phyloP scores from a whole-genome alignment of 2,113 vertebrate species.

The Hippocampus barbouri region DNA sequence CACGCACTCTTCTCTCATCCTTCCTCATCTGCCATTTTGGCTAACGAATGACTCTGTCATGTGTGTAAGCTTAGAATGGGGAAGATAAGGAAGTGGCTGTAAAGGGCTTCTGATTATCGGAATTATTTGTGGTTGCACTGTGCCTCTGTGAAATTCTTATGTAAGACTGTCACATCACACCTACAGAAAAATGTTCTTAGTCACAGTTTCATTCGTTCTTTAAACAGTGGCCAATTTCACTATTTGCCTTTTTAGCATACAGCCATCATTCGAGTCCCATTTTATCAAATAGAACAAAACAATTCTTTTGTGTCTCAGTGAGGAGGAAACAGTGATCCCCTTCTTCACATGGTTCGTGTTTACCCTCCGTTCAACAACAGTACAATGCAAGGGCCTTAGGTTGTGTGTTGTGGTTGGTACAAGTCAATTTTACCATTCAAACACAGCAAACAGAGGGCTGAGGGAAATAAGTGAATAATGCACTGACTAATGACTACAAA shows the following conservation, averaged over 20 bases:
- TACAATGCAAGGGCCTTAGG: constrained; percentile 51
- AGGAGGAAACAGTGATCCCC: constrained; percentile 55
- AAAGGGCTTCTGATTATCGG: constrained; percentile 16
- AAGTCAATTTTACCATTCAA: constrained; percentile 33
- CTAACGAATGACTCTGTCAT: constrained; percentile 44
- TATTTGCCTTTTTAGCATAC: constrained; percentile 30
- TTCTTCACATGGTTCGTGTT: constrained; percentile 57
- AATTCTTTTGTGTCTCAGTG: constrained; percentile 52
- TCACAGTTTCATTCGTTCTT: constrained; percentile 22
- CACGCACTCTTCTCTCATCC: constrained; percentile 53
- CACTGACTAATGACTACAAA: neutral
- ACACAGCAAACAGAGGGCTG: neutral
- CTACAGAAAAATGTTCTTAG: constrained; percentile 8
- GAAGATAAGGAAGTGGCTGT: constrained; percentile 12
- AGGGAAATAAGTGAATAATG: constrained; percentile 16
- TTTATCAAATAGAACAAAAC: constrained; percentile 51
- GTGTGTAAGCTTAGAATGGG: constrained; percentile 47
- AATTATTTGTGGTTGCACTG: constrained; percentile 26
- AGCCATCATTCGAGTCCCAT: constrained; percentile 35
- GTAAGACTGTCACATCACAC: constrained; percentile 30
- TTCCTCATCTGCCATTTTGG: constrained; percentile 63
- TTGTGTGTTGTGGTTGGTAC: constrained; percentile 31
- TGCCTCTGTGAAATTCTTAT: constrained; percentile 36
- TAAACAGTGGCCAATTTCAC: constrained; percentile 30
- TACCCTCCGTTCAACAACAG: constrained; percentile 30